Conservation (phyloP, 1,140 invertebrate species). For the Schlechtendalia chinensis region DNA sequence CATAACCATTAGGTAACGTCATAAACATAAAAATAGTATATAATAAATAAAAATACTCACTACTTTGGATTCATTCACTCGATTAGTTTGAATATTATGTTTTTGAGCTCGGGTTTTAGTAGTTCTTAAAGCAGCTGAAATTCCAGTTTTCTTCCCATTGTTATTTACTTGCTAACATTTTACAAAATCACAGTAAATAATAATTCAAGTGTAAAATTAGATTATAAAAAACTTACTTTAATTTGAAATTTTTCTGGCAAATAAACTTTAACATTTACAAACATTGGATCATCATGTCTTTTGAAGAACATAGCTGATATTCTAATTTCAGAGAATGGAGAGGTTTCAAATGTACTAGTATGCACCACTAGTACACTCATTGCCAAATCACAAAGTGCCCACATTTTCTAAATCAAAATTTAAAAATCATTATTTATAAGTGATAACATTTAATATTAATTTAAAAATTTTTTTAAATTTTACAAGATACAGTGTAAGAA, state of each 20-base stretch:
- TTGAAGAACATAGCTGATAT: slow-evolving; percentile 85
- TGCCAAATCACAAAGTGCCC: slow-evolving; percentile 91
- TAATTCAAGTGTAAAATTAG: not conserved
- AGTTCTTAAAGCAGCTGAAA: slow-evolving; percentile 34
- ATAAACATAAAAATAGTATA: not conserved
- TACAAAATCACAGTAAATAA: not conserved
- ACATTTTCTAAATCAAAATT: slow-evolving; percentile 76
- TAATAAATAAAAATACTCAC: slow-evolving; percentile 9
- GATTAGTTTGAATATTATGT: slow-evolving; percentile 24
- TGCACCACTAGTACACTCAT: slow-evolving; percentile 84
- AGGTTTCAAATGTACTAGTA: slow-evolving; percentile 82
- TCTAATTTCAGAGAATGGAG: slow-evolving; percentile 78
- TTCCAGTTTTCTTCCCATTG: slow-evolving; percentile 40
- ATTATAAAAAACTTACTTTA: slow-evolving; percentile 46
- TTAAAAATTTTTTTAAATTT: not conserved
- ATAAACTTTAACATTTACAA: slow-evolving; percentile 68
- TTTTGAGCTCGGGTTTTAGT: slow-evolving; percentile 29
- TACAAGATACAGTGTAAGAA: too few relatives aligned
- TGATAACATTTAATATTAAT: not conserved
- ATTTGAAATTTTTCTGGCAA: slow-evolving; percentile 56
- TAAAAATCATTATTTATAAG: too few relatives aligned
- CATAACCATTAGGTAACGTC: too few relatives aligned
- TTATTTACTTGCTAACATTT: slow-evolving; percentile 46
- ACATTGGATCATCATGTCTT: slow-evolving; percentile 66
- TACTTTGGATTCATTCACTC: slow-evolving; percentile 34